Conservation (phyloP, 2,888 invertebrate genomes). For the Erannis defoliaria region DNA sequence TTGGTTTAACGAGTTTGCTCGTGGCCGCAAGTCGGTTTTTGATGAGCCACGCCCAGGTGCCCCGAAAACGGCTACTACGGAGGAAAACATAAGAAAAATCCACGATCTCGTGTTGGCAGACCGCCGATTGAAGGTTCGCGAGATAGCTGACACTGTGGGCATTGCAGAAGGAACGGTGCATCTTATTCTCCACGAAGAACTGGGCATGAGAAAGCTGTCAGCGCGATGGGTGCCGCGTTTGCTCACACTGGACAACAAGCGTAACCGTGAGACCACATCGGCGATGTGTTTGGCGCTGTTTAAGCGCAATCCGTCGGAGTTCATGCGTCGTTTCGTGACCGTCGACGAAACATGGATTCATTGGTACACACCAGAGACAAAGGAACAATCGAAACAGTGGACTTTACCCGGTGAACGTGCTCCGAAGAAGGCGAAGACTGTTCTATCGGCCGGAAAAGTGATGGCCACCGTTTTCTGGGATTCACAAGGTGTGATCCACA, state of each 20-base stretch:
- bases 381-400: conserved; percentile 42
- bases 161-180: conserved; percentile 46
- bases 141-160: conserved; percentile 44
- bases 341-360: conserved; percentile 62
- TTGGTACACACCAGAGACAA: conserved; percentile 50
- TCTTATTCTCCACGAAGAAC: conserved; percentile 48
- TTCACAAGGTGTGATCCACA: conserved; percentile 45
- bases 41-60: no score
- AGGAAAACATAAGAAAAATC: no score
- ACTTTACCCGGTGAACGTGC: conserved; percentile 23
- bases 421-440: conserved; percentile 40
- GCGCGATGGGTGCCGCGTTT: conserved; percentile 7
- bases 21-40: no score
- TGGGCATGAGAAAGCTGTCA: conserved; percentile 5
- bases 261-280: background rate
- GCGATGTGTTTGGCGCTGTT: conserved; percentile 30
- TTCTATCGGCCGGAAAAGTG: conserved; percentile 39
- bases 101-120: no score
- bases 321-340: conserved; percentile 54
- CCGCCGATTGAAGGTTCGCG: no score
- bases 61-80: no score
- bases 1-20: no score
- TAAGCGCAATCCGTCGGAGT: conserved; percentile 49
- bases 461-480: no score
- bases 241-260: no score